Evolutionary conservation across 2,797 vertebrate genomes (phyloP).

Genomic region (Myotis findleyi): DNA sequence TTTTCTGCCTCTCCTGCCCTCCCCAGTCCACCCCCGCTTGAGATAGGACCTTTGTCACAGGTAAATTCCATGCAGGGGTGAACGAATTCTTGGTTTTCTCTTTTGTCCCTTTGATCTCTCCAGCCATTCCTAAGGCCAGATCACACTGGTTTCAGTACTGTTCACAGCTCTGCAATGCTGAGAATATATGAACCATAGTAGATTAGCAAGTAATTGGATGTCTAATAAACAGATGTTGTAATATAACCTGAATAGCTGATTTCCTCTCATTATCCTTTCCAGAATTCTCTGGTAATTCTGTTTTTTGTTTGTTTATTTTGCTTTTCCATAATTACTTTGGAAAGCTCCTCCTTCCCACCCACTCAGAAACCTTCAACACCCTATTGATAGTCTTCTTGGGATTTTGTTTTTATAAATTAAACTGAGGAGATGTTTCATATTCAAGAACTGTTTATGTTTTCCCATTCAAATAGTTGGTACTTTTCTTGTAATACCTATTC

Average conservation of each 20-base stretch:
- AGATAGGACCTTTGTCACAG: background rate
- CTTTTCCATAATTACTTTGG: background rate
- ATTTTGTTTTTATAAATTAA: background rate
- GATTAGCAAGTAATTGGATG: background rate
- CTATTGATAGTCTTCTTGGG: background rate
- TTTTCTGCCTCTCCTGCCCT: background rate
- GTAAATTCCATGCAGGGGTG: background rate
- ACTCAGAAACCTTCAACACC: background rate
- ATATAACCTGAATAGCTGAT: background rate
- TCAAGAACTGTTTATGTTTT: background rate
- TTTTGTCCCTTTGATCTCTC: background rate
- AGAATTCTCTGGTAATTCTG: background rate
- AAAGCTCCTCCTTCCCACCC: background rate
- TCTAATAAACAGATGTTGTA: background rate
- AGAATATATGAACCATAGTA: background rate
- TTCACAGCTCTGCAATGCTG: background rate
- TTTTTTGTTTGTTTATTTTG: background rate
- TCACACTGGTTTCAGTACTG: background rate
- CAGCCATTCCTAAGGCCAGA: background rate
- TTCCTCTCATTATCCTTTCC: background rate
- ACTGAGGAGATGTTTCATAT: background rate
- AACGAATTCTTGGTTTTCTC: background rate
- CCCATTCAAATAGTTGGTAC: background rate
- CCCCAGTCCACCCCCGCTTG: background rate
- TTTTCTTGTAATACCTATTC: background rate